Evolutionary conservation across 2,113 vertebrate genomes (phyloP), one percentile per base, ranked within the genome.

Genomic region (Brachyhypopomus gauderio): DNA sequence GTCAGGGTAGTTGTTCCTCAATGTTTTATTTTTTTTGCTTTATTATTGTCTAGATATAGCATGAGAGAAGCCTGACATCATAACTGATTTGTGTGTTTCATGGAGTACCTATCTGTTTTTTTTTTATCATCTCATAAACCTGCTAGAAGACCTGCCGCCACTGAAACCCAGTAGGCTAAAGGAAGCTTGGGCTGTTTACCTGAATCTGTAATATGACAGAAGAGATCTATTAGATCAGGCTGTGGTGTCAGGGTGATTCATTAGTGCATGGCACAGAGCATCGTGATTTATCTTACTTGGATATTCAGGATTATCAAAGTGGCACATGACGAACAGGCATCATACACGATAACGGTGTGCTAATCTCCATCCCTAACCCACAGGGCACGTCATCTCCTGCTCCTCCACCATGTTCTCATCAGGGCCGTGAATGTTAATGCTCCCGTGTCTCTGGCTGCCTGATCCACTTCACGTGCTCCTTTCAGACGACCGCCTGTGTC

Each of bases 251-350:
- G 23, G 79, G 75, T 75, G 81, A 82, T 86, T 84, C 72, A 86
- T 86, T 79, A 78, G 66, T 30, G 48, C 45, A 45, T 12, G 2
- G 36, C 36, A 19, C 78, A 58, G 82, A 56, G 36, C 6, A 30
- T 27, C 34, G 25, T 34, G 79, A 75, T 82, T 84, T 62, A 77
- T 82, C 73, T 75, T 59, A 58, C 74, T 48, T 16, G 2, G 69
- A 56, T 62, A 79, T 84, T 75, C 77, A 69, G 77, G 79, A 75
- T 79, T 82, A 86, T 84, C 79, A 73, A 74, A 72, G 41, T 34
- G 77, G 66, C 73, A 63, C 2, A 19, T 81, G 82, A 81, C 79
- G 75, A 58, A 76, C 5, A 23, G 75, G 72, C 76, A 75, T 72
- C 70, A 45, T 30, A 64, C 63, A 72, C 69, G 74, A 82, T 82